Evolutionary conservation across 1,140 invertebrate genomes (phyloP).

Genomic region (Zaprionus gabonicus): DNA sequence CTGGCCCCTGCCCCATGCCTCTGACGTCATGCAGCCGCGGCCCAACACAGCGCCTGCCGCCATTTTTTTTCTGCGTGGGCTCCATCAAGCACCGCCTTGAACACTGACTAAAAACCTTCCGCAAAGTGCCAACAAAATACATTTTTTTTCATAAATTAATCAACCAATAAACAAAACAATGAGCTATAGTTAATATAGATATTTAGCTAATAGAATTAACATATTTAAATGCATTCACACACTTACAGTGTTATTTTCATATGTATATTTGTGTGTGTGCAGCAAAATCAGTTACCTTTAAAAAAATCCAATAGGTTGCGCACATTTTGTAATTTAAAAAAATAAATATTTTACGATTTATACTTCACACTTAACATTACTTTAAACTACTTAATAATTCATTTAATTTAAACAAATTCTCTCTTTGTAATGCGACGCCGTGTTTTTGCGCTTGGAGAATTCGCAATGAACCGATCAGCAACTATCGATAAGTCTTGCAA

Average conservation of each 20-base stretch:
- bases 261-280: not conserved
- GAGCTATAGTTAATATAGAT: not conserved
- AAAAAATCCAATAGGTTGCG: not conserved
- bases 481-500: not conserved
- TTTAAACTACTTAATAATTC: not conserved
- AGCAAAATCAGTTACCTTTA: not conserved
- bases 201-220: not conserved
- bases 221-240: not conserved
- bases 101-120: not conserved
- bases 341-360: not conserved
- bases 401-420: not conserved
- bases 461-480: not conserved
- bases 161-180: not conserved
- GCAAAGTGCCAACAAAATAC: constrained; percentile 54
- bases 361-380: not conserved
- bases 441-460: not conserved
- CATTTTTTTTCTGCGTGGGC: constrained; percentile 47
- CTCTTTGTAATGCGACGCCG: not conserved
- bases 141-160: constrained; percentile 11
- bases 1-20: constrained; percentile 39
- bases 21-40: constrained; percentile 12
- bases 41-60: constrained; percentile 61
- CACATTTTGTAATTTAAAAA: not conserved
- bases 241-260: not conserved
- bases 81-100: constrained; percentile 3